Conservation (phyloP, 1,140 invertebrate species). For the Ganaspis sp. region DNA sequence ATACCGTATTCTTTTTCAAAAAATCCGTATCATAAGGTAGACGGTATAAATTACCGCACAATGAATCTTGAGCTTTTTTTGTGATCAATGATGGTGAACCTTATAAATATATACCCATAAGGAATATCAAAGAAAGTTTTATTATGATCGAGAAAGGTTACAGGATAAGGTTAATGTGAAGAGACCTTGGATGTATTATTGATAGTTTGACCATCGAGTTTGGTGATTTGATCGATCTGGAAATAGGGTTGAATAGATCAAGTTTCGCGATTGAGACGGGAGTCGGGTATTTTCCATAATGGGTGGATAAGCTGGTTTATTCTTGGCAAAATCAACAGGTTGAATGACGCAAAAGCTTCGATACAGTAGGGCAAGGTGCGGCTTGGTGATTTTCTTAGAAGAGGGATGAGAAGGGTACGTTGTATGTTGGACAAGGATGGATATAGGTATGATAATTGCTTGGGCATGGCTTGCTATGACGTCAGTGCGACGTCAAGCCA, state of each 20-base stretch:
- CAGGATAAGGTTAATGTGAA: neutral
- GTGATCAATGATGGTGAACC: no score
- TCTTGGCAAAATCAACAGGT: constrained; percentile 52
- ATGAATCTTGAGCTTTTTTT: no score
- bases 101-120: no score
- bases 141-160: neutral
- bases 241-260: neutral
- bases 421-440: constrained; percentile 32
- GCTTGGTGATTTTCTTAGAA: constrained; percentile 32
- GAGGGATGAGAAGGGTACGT: neutral
- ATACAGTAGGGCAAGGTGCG: constrained; percentile 38
- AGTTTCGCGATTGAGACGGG: neutral
- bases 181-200: neutral
- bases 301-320: constrained; percentile 36
- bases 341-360: constrained; percentile 41
- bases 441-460: constrained; percentile 30
- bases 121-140: neutral
- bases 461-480: constrained; percentile 42
- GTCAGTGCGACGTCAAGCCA: constrained; percentile 47
- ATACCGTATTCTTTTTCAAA: no score
- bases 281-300: constrained; percentile 31
- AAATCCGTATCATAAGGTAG: no score
- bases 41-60: no score
- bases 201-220: neutral
- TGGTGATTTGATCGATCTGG: neutral